A percentile compares a stretch with the other conserved stretches of the same genome.
phyloP scores from a whole-genome alignment of 2,888 invertebrate genomes.

The Melolontha melolontha region DNA sequence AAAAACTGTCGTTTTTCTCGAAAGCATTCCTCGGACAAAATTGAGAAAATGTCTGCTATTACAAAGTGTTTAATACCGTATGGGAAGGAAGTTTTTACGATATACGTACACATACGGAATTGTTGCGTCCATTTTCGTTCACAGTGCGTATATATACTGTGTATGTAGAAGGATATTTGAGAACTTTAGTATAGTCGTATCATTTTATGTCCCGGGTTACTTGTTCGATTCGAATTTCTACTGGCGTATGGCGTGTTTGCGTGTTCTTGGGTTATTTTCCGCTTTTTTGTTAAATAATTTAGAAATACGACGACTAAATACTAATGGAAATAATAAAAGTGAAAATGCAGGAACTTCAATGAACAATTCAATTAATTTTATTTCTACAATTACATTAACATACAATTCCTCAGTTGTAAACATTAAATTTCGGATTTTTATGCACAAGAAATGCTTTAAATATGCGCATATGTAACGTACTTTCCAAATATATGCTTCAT shows the following conservation, averaged over 20 bases:
- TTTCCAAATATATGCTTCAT: no score
- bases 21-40: no score
- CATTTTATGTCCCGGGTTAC: neutral
- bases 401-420: no score
- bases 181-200: slow-evolving; percentile 4
- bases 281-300: slow-evolving; percentile 2
- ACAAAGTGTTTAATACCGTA: no score
- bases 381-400: no score
- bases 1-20: no score
- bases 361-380: neutral
- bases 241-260: slow-evolving; percentile 3
- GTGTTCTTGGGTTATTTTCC: slow-evolving; percentile 4
- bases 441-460: no score
- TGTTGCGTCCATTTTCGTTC: no score
- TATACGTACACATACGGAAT: neutral
- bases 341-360: neutral
- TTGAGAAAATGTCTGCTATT: no score
- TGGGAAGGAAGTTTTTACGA: neutral
- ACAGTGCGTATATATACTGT: neutral
- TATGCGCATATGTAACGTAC: no score
- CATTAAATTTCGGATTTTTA: no score
- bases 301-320: slow-evolving; percentile 4
- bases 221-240: slow-evolving; percentile 1
- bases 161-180: neutral
- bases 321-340: neutral